These are phyloP conservation scores for Mus minutoides DNA, from an alignment of 2,797 vertebrate genomes.

Conservation along the genomic window DNA sequence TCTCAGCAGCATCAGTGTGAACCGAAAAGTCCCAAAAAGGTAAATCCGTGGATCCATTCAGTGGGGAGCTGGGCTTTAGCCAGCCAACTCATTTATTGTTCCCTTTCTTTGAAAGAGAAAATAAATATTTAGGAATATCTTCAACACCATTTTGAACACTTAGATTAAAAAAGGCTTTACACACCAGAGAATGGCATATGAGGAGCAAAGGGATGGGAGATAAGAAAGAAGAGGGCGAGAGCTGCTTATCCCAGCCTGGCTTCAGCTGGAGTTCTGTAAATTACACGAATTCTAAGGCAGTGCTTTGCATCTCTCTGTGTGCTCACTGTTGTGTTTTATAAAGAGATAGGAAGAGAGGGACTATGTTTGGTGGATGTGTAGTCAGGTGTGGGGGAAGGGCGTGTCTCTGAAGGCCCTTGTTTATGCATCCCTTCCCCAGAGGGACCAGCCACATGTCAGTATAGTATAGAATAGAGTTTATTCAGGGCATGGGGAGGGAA, in stretches of 20 bases:
- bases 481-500: too few species aligned
- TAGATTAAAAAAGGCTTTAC: neutral
- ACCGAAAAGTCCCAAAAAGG: neutral
- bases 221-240: neutral
- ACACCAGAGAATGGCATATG: neutral
- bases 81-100: slow-evolving; percentile 22
- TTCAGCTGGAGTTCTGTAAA: neutral
- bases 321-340: too few species aligned
- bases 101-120: neutral
- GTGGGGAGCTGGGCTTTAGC: neutral
- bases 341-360: too few species aligned
- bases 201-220: neutral
- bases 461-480: too few species aligned
- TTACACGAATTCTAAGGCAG: neutral
- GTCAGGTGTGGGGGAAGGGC: too few species aligned
- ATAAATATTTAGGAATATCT: neutral
- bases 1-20: neutral
- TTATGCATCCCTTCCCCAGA: too few species aligned
- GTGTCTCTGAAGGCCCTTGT: too few species aligned
- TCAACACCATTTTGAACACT: neutral
- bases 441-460: too few species aligned
- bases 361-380: too few species aligned
- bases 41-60: neutral
- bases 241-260: neutral
- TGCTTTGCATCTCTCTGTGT: neutral